Evolutionary conservation across 2,797 vertebrate species (phyloP), one percentile per base, ranked within the genome.

Genomic region (Mus minutoides): DNA sequence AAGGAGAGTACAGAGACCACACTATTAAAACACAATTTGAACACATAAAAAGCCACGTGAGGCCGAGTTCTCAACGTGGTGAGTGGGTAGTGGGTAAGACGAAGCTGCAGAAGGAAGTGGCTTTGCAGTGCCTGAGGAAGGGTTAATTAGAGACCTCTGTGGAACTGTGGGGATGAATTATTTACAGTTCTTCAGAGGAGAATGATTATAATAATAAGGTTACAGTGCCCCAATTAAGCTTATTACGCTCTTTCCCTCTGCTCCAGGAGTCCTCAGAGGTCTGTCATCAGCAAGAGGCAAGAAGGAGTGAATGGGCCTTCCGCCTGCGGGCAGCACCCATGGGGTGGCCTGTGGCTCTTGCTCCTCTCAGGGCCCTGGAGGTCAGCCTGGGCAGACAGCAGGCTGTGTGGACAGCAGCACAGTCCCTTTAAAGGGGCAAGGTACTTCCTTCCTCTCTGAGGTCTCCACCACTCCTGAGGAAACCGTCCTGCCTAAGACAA

Each of bases 111-210:
- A 52, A 40, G 46, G 96, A n/a, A 26, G 87, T 37, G 3, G 71
- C 79, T 77, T 80, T 34, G 7, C n/a, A 4, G 92, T 19, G 86
- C 77, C 78, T 77, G 3, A 4, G 0, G 0, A 85, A 31, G 19
- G 58, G 0, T 87, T 97, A 93, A 98, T 97, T 96, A 98, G 93
- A 97, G 95, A 40, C 94, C 60, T 31, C 8, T 3, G 71, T 86
- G 60, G 76, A 43, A 84, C n/a, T 92, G 24, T 29, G 92, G 93
- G 96, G 96, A 93, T 76, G 95, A 87, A 94, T 91, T 97, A 96
- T 97, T 97, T 98, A 96, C 95, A 93, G 1, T 94, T 92, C 96
- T 96, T 95, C 93, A 90, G 96, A 92, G 94, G 94, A 88, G 84
- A 62, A 29, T 95, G 96, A 96, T 97, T 94, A 88, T 97, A 97